Conservation (phyloP, 2,113 vertebrate species). For the Drymodes brunneopygia region DNA sequence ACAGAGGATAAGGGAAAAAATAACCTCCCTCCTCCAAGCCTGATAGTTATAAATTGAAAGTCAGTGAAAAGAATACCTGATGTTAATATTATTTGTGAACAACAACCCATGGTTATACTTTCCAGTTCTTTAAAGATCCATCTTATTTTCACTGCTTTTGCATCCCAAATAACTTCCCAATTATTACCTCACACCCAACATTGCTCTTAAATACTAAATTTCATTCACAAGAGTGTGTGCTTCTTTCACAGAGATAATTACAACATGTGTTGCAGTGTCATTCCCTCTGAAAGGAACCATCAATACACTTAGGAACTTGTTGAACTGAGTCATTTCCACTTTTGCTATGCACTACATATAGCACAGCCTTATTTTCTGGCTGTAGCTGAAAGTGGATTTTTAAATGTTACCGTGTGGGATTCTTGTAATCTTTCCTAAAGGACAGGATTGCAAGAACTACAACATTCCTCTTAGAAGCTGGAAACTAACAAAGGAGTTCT, state of each 20-base stretch:
- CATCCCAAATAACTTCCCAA: neutral
- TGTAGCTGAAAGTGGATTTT: neutral
- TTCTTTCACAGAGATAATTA: neutral
- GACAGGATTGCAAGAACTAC: neutral
- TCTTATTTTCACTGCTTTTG: neutral
- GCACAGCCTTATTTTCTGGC: neutral
- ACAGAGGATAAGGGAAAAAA: neutral
- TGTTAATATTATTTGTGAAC: neutral
- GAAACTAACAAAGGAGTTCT: neutral
- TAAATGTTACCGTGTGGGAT: neutral
- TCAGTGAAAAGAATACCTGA: neutral
- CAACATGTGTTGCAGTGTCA: neutral
- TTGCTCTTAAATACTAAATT: neutral
- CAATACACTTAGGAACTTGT: neutral
- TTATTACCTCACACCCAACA: neutral
- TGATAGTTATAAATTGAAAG: neutral
- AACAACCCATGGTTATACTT: neutral
- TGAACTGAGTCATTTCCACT: neutral
- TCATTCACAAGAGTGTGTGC: neutral
- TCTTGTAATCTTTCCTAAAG: neutral
- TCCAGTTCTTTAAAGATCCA: neutral
- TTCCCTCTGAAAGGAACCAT: neutral
- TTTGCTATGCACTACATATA: neutral
- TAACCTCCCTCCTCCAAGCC: neutral
- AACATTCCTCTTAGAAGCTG: neutral